Base-by-base conservation (phyloP, 2,888 invertebrate species). In the Drosophila ezoana region DNA sequence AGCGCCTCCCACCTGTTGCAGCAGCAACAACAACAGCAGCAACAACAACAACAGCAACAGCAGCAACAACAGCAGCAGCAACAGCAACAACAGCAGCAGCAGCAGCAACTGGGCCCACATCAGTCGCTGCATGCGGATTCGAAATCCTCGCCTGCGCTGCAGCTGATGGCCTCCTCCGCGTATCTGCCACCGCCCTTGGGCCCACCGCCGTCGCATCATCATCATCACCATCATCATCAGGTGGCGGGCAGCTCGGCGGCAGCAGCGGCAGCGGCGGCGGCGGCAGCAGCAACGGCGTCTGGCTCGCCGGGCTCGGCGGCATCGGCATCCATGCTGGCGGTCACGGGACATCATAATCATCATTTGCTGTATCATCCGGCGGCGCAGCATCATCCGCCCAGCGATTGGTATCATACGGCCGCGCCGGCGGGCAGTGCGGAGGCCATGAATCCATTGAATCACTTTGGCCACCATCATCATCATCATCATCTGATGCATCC, bases 401-500 rank as follows among this genome's bases (percentile, higher is more conserved):
- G 92, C 77, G 92, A 92, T 68, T 92, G 92, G 92, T 92, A 92
- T 90, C 92, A 91, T 71, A 87, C 91, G 72, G 82, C 90, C 8
- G 87, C 92, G n/a, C 66, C 93, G 90, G 54, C 91, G 84, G 73
- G 93, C 90, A 63, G 83, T 5, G 90, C 91, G 45, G 93, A 92
- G 56, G 90, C 92, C 4, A 93, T 92, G 90, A 92, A 92, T 87
- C 90, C 92, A 43, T 79, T 92, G 52, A 92, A 93, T 86, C 93
- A 93, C 79, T 93, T 94, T 70, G 93, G 95, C 1, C 91, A 92
- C 90, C 95, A 95, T 85, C 94, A 94, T 89, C 94, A 94, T 68
- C 94, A 94, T 72, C 95, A 94, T 79, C 95, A 94, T 79, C 90
- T 95, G 83, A 94, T 95, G 94, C 95, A 94, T 91, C 94, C 95